Evolutionary conservation across 2,797 vertebrate genomes (phyloP), one percentile per base, ranked within the genome.

Genomic region (Lepus townsendii): DNA sequence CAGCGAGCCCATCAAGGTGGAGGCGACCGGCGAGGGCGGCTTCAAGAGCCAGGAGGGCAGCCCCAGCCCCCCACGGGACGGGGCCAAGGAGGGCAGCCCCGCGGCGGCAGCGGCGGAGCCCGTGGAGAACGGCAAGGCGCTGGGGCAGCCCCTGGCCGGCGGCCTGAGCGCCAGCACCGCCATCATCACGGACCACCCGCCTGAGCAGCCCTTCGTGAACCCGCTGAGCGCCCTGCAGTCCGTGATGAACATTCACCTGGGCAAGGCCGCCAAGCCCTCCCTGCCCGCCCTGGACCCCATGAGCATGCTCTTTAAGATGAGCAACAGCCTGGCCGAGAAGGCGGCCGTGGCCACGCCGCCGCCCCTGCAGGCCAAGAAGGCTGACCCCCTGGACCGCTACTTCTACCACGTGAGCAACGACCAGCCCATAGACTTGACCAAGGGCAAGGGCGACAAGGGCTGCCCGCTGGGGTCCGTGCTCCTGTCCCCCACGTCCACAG

Each of bases 221-320:
- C 99, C 99, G 35, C 98, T 99, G 98, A 99, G 99, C 35, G 99
- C 99, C 73, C 98, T 99, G 97, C 99, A 99, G 96, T 99, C 99
- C 0, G 99, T 99, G 97, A 99, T 99, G 99, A 99, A 99, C 97
- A 99, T 99, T 96, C 99, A 99, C 98, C 98, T 99, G 90, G 99
- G 99, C 77, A 99, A 99, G 98, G 99, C 99, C 0, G 99, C 99
- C 73, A 99, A 99, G 97, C 99, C 99, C 2, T 99, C 99, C 57
- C 97, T 99, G 97, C 99, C 99, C 0, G 98, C 99, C 73, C 98
- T 99, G 50, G 99, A 99, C 98, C 99, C 99, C 92, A 99, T 99
- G 99, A 99, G 99, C 98, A 99, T 99, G 99, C 98, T 99, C 87
- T 99, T 99, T 98, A 99, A 99, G 99, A 99, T 99, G 99, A 99